Evolutionary conservation across 2,888 invertebrate species (phyloP), one percentile per base, ranked within the genome.

Genomic region (Hirtodrosophila trivittata): DNA sequence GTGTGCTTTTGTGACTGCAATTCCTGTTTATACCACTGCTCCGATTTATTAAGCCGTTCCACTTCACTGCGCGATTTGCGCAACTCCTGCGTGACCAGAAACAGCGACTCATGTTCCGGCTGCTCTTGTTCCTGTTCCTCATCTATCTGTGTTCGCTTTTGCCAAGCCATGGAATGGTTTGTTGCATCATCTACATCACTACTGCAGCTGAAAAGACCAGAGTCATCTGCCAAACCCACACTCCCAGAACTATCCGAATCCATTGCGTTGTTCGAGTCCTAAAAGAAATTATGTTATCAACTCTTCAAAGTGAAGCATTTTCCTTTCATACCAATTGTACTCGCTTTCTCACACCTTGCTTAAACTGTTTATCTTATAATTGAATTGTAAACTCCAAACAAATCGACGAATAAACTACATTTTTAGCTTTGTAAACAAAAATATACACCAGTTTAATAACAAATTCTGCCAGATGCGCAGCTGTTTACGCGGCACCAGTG

Each of bases 11-110:
- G 90, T 3, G 77, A 66, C 13, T 83, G 85, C 1, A 90, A 46
- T 38, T 90, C 90, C 37, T 84, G 81, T 41, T 89, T 90, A 65
- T 90, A 90, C 91, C 90, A 90, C 54, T 87, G 87, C 42, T 90
- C 91, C 1, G 90, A 90, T 43, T 89, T 89, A 16, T 70, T 81
- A 0, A 89, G 55, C 1, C 90, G 84, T 57, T 90, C 89, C 25
- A 90, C 58, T 58, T 90, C 89, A 35, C 87, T 90, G 28, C 86
- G 89, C 3, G 89, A 64, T 50, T 86, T 87, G 1, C 81, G 77
- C 3, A 88, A 74, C 66, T 89, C 89, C 39, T 87, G 88, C 9
- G 88, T 51, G 0, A 89, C 82, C 9, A 78, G 42, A 16, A 83
- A 71, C 3, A 89, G 58, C 1, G 86, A 72, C 8, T 86, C 75